These are phyloP conservation scores for Bradysia coprophila DNA, from an alignment of 1,140 invertebrate genomes.

Conservation along the genomic window DNA sequence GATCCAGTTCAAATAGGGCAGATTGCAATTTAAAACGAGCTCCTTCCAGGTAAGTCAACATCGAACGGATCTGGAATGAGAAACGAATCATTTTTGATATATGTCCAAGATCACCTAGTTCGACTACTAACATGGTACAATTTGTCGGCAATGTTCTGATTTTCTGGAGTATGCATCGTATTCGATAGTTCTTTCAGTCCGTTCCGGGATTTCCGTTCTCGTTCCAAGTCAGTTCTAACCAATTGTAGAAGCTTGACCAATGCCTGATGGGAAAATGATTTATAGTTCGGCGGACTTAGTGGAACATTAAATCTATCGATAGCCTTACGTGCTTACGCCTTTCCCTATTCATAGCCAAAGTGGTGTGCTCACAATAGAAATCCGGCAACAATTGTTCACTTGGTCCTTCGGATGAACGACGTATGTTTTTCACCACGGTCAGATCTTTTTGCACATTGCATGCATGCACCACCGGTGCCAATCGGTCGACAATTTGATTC, in stretches of 20 bases:
- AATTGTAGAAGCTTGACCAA: slow-evolving; percentile 66
- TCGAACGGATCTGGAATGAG: slow-evolving; percentile 62
- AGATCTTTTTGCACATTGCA: slow-evolving; percentile 22
- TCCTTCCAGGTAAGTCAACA: slow-evolving; percentile 82
- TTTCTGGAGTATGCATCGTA: slow-evolving; percentile 79
- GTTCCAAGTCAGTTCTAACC: slow-evolving; percentile 66
- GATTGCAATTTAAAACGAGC: slow-evolving; percentile 71
- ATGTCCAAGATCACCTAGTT: no score
- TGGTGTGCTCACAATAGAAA: slow-evolving; percentile 88
- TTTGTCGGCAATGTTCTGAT: slow-evolving; percentile 83
- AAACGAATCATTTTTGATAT: no score
- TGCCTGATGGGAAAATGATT: no score
- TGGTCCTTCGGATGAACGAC: slow-evolving; percentile 26
- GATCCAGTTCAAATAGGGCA: slow-evolving; percentile 62
- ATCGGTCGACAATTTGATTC: slow-evolving; percentile 23
- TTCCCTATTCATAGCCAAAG: slow-evolving; percentile 82
- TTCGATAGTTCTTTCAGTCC: slow-evolving; percentile 77
- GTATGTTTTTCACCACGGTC: slow-evolving; percentile 20
- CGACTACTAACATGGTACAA: slow-evolving; percentile 69
- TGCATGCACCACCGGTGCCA: slow-evolving; percentile 17
- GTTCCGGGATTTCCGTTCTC: slow-evolving; percentile 66
- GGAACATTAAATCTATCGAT: no score
- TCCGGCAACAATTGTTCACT: slow-evolving; percentile 75
- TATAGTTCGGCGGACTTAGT: no score
- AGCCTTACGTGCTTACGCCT: slow-evolving; percentile 54